These are phyloP conservation scores for Orius insidiosus DNA, from an alignment of 1,140 invertebrate genomes.

Conservation along the genomic window DNA sequence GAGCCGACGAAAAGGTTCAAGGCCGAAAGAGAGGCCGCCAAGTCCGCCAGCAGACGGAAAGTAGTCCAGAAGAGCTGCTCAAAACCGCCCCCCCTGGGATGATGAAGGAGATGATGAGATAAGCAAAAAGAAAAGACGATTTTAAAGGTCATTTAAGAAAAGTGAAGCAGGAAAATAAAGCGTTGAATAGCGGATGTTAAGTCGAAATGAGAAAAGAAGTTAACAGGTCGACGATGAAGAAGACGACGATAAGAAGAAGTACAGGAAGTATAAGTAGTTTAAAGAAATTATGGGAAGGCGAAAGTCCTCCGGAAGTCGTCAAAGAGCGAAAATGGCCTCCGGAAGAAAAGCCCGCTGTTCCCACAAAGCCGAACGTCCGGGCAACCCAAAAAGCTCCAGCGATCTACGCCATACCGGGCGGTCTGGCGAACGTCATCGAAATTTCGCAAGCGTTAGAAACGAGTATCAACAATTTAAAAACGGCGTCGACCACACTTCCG, in stretches of 20 bases:
- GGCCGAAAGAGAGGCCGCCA: constrained; percentile 14
- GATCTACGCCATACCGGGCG: constrained; percentile 45
- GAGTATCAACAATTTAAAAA: constrained; percentile 41
- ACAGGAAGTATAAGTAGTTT: constrained; percentile 83
- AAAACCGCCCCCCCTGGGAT: constrained; percentile 26
- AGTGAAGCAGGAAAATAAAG: constrained; percentile 27
- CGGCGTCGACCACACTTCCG: constrained; percentile 38
- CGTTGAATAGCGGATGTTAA: constrained; percentile 63
- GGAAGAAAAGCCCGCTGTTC: constrained; percentile 46
- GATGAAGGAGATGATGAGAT: constrained; percentile 62
- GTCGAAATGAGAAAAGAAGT: constrained; percentile 57
- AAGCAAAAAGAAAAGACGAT: constrained; percentile 47
- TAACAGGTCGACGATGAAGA: constrained; percentile 37
- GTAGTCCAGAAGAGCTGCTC: constrained; percentile 6
- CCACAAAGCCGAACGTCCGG: constrained; percentile 43
- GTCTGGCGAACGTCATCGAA: constrained; percentile 40
- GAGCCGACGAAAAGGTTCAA: constrained; percentile 23
- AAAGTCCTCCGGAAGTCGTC: constrained; percentile 36
- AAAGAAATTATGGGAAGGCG: constrained; percentile 78
- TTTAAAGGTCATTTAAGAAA: constrained; percentile 34
- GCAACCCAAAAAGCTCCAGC: constrained; percentile 25
- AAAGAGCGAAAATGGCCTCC: constrained; percentile 37
- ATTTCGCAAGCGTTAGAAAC: constrained; percentile 47
- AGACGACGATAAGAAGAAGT: constrained; percentile 66
- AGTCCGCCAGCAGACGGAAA: constrained; percentile 21